Conservation (phyloP, 2,797 vertebrate species). For the Psittacula echo region DNA sequence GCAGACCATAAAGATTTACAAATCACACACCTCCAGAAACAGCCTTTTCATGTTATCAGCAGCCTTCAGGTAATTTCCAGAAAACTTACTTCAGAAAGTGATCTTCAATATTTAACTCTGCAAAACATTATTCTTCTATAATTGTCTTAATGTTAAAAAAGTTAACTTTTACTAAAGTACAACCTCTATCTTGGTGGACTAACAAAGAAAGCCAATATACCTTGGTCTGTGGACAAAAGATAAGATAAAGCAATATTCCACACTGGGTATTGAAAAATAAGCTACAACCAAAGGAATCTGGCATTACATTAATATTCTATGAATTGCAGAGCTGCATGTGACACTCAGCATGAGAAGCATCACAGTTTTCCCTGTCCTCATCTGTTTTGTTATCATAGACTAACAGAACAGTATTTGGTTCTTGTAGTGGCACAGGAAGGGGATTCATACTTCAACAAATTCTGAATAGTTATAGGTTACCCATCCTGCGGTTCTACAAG, state of each 20-base stretch:
- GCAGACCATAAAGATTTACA: not conserved
- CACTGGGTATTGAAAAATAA: not conserved
- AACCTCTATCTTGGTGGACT: not conserved
- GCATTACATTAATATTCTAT: not conserved
- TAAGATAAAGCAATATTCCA: not conserved
- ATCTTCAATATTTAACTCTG: not conserved
- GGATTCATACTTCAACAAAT: not conserved
- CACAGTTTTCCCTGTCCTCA: not conserved
- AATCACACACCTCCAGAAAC: not conserved
- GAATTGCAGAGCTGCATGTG: not conserved
- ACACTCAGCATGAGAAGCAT: not conserved
- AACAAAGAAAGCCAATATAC: not conserved
- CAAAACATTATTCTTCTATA: not conserved
- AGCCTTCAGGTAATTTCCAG: not conserved
- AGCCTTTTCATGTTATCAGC: not conserved
- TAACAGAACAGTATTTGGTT: not conserved
- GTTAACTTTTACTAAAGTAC: not conserved
- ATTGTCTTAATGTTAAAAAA: not conserved
- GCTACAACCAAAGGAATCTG: not conserved
- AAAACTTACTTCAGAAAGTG: not conserved
- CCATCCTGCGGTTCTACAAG: not conserved
- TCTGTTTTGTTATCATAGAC: not conserved
- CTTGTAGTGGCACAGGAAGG: not conserved
- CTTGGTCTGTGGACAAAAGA: not conserved
- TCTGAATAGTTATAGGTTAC: not conserved